phyloP scores from a whole-genome alignment of 2,888 invertebrate genomes.

The Steinernema scapterisci region DNA sequence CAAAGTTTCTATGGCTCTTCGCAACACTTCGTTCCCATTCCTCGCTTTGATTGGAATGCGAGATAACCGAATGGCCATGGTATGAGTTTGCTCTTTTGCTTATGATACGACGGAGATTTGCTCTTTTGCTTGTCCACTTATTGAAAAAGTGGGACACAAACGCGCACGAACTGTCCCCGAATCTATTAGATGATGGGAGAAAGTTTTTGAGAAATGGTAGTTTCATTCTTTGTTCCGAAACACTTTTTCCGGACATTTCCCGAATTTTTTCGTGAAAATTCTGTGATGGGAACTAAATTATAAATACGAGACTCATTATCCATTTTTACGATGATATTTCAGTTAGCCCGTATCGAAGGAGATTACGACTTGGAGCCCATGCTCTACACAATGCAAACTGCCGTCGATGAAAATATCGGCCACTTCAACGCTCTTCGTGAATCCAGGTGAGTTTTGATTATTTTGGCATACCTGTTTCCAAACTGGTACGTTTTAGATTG shows the following conservation, averaged over 20 bases:
- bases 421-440: conserved; percentile 35
- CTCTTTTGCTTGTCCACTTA: too few relatives aligned
- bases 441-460: conserved; percentile 34
- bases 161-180: too few relatives aligned
- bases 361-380: conserved; percentile 29
- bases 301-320: too few relatives aligned
- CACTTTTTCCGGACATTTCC: too few relatives aligned
- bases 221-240: too few relatives aligned
- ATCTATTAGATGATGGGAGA: too few relatives aligned
- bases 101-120: too few relatives aligned
- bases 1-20: conserved; percentile 80
- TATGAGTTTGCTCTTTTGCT: too few relatives aligned
- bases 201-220: too few relatives aligned
- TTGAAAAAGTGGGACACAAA: too few relatives aligned
- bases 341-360: conserved; percentile 12
- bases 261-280: too few relatives aligned
- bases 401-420: conserved; percentile 33
- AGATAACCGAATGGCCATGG: conserved; percentile 83
- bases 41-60: conserved; percentile 86
- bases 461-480: not conserved
- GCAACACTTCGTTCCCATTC: conserved; percentile 83
- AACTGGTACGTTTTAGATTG: conserved; percentile 36
- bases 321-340: not conserved
- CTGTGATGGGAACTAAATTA: too few relatives aligned
- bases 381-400: conserved; percentile 34